Evolutionary conservation across 2,888 invertebrate genomes (phyloP).

Genomic region (Lasiommata megera): DNA sequence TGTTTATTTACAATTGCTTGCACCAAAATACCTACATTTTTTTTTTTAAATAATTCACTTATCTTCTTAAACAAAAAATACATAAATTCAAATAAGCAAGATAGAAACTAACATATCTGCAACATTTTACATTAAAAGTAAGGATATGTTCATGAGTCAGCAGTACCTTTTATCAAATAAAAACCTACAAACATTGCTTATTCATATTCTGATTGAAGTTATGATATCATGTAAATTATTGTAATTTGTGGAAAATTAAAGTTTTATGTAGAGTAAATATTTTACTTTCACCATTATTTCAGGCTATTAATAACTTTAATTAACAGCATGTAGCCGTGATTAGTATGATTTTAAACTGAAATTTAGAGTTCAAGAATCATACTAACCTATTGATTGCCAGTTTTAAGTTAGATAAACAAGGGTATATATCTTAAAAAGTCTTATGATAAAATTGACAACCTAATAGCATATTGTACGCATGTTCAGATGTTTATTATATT

Average conservation of each 20-base stretch:
- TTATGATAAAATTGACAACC: no score
- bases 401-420: no score
- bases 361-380: no score
- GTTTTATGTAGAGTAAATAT: background rate
- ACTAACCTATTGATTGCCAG: background rate
- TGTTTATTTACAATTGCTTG: background rate
- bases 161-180: background rate
- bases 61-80: background rate
- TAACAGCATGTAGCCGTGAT: background rate
- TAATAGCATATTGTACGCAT: no score
- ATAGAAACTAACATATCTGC: no score
- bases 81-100: no score
- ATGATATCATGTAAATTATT: background rate
- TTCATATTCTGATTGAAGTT: background rate
- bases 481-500: no score
- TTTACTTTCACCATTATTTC: no score
- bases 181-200: background rate
- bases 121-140: background rate
- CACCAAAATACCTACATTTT: background rate
- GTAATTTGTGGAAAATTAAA: background rate
- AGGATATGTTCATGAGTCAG: slow-evolving; percentile 1
- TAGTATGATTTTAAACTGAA: background rate
- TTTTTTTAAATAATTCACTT: no score
- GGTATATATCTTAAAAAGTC: no score
- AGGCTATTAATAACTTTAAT: background rate